phyloP scores from a whole-genome alignment of 2,888 invertebrate genomes.

The Hydroisotoma schaefferi region DNA sequence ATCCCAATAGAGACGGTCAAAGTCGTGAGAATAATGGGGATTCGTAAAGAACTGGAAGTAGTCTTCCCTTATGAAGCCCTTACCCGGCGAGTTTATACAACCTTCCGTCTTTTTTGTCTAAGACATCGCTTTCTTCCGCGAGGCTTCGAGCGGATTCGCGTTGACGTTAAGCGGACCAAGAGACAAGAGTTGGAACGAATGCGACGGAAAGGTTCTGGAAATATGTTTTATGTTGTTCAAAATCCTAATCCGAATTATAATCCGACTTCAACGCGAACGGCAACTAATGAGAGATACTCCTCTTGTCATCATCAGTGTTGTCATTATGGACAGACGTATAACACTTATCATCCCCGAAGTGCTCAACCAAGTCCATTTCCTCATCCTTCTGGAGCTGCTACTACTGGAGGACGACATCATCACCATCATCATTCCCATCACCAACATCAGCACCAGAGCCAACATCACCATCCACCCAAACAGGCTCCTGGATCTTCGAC shows the following conservation, averaged over 20 bases:
- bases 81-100: conserved; percentile 39
- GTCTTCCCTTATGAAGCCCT: conserved; percentile 41
- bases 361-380: conserved; percentile 41
- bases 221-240: conserved; percentile 29
- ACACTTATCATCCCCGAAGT: conserved; percentile 16
- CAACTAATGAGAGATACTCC: conserved; percentile 13
- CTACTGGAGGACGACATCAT: conserved; percentile 15
- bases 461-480: neutral
- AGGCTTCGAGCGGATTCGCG: conserved; percentile 33
- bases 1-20: conserved; percentile 41
- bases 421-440: conserved; percentile 10
- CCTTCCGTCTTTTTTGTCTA: conserved; percentile 38
- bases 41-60: conserved; percentile 39
- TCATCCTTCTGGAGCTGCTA: conserved; percentile 6
- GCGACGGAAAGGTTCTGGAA: conserved; percentile 35
- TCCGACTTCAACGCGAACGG: conserved; percentile 6
- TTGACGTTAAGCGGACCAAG: conserved; percentile 41
- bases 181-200: conserved; percentile 41
- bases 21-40: conserved; percentile 32
- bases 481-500: conserved; percentile 2
- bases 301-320: conserved; percentile 11
- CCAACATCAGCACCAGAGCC: neutral
- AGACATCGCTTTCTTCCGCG: conserved; percentile 35
- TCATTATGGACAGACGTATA: conserved; percentile 27
- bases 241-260: conserved; percentile 28